Percentiles rank a stretch among this genome's conserved stretches.
These are phyloP conservation scores for Oreochromis mossambicus DNA, from an alignment of 2,797 vertebrate genomes.

Conservation along the genomic window DNA sequence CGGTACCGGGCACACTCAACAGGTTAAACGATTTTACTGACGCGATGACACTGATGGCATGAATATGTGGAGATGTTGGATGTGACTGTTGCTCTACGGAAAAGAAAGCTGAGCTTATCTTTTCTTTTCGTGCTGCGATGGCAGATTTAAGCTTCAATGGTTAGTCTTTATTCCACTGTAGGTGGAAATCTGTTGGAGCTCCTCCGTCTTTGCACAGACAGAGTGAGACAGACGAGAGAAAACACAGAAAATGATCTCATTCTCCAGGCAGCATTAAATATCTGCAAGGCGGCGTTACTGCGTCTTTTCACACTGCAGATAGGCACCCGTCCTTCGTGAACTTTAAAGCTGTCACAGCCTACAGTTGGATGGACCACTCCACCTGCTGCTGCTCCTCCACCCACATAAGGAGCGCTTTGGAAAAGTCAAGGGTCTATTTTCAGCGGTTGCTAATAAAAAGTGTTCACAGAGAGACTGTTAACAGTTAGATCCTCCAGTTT, in stretches of 20 bases:
- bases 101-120: too few species aligned
- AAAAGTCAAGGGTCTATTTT: slow-evolving; percentile 6
- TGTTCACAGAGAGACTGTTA: neutral
- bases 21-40: too few species aligned
- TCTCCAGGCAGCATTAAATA: neutral
- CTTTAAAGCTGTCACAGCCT: neutral
- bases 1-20: too few species aligned
- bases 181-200: neutral
- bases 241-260: neutral
- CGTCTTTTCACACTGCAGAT: neutral
- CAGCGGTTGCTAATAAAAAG: neutral
- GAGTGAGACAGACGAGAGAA: neutral
- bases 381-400: neutral
- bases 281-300: too few species aligned
- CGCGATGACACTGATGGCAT: too few species aligned
- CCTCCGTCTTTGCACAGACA: neutral
- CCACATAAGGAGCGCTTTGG: neutral
- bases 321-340: neutral
- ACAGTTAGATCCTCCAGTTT: neutral
- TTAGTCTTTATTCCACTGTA: neutral
- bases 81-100: too few species aligned
- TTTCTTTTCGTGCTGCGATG: too few species aligned
- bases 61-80: too few species aligned
- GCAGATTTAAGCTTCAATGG: neutral
- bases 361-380: neutral